Percentiles rank a stretch among this genome's conserved stretches.
Evolutionary conservation across 2,888 invertebrate species (phyloP).

Genomic region (Pollenia griseotomentosa): DNA sequence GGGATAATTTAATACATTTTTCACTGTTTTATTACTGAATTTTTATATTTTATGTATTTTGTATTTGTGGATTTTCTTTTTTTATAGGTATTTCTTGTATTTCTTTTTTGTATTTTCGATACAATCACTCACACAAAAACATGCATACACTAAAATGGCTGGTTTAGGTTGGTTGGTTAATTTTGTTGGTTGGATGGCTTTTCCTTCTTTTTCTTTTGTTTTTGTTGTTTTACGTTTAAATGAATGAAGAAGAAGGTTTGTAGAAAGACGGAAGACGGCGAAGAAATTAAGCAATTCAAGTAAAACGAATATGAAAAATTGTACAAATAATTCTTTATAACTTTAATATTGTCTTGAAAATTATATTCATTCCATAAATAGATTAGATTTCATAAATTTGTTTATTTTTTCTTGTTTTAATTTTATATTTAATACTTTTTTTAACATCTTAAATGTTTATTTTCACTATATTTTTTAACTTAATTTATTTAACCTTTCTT

Average conservation of each 20-base stretch:
- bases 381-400: slow-evolving; percentile 6
- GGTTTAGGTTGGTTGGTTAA: slow-evolving; percentile 70
- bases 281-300: slow-evolving; percentile 67
- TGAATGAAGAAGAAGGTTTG: slow-evolving; percentile 68
- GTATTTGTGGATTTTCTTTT: slow-evolving; percentile 48
- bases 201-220: slow-evolving; percentile 44
- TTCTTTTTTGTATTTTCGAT: slow-evolving; percentile 8
- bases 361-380: slow-evolving; percentile 42
- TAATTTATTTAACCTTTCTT: slow-evolving; percentile 19
- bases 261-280: slow-evolving; percentile 61
- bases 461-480: slow-evolving; percentile 36
- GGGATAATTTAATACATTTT: slow-evolving; percentile 12
- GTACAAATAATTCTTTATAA: slow-evolving; percentile 58
- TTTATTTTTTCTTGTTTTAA: slow-evolving; percentile 32
- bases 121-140: slow-evolving; percentile 67
- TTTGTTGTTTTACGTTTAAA: slow-evolving; percentile 56
- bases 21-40: slow-evolving; percentile 30
- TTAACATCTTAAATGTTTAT: slow-evolving; percentile 24
- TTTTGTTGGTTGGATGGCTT: slow-evolving; percentile 67
- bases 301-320: slow-evolving; percentile 61
- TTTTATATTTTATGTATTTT: slow-evolving; percentile 27
- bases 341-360: slow-evolving; percentile 27
- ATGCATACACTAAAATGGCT: slow-evolving; percentile 69
- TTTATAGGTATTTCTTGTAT: slow-evolving; percentile 51
- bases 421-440: neutral